Base-by-base conservation (phyloP, 2,113 vertebrate genomes). In the Kryptolebias marmoratus region DNA sequence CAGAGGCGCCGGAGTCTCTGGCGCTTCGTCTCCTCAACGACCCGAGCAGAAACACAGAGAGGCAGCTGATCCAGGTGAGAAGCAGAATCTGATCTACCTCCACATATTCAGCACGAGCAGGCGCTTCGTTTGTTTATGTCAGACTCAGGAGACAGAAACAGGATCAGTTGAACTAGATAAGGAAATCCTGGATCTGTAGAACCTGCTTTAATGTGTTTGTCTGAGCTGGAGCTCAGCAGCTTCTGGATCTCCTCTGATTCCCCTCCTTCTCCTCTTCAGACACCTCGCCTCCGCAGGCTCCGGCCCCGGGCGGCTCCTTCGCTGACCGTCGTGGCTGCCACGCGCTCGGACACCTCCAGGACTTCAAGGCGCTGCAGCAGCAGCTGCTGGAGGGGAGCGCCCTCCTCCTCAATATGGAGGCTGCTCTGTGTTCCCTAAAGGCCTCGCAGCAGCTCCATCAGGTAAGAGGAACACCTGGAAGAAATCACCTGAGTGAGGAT, bases 321-420 rank as follows among this genome's bases (percentile, higher is more conserved):
- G 63, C 83, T 61, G 89, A 55, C 73, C 91, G 80, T 63, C 87
- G 83, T 0, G 94, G 94, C 50, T 58, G 73, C 81, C 95, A 96
- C 0, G 82, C 93, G 0, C 57, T 96, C 0, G 92, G 94, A 48
- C 85, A 90, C 28, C n/a, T 94, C 1, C 93, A 95, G 22, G 94
- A 96, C 56, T 95, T 95, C 44, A 83, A 14, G n/a, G 90, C 93
- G 55, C 92, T 98, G 28, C 92, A 93, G 80, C 94, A 95, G 88
- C 95, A 94, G 85, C 74, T 98, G 9, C 68, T 87, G 58, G 91
- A 96, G 66, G 95, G 95, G 18, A 82, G 90, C 65, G 58, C 77
- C 0, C 81, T 97, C 72, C 89, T 95, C 63, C 54, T 58, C 0
- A 92, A 91, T 79, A 94, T 97, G 79, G 92, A 93, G 44, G 86